phyloP scores from a whole-genome alignment of 2,797 vertebrate genomes.

The Pitangus sulphuratus region DNA sequence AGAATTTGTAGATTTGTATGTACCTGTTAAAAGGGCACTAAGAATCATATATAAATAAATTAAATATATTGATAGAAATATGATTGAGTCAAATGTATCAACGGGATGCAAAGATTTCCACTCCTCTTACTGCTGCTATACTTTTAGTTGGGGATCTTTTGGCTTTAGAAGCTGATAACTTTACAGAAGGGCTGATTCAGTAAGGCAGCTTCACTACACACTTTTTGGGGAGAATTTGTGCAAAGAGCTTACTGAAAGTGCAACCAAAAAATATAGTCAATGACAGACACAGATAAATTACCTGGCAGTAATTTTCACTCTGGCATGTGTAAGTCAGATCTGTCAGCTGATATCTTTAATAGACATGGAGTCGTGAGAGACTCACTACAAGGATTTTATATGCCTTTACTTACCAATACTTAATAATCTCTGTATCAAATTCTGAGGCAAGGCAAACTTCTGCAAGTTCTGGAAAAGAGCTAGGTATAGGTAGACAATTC shows the following conservation, averaged over 20 bases:
- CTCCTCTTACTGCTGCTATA: background rate
- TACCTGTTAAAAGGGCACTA: background rate
- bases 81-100: accelerated
- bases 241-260: background rate
- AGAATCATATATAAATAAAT: background rate
- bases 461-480: background rate
- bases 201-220: background rate
- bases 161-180: background rate
- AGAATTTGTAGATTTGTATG: background rate
- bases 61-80: background rate
- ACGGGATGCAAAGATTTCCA: background rate
- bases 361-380: background rate
- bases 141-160: background rate
- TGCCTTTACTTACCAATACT: background rate
- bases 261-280: background rate
- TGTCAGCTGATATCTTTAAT: background rate
- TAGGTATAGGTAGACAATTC: background rate
- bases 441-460: background rate
- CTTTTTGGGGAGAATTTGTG: background rate
- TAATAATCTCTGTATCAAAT: background rate
- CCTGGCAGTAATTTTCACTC: background rate
- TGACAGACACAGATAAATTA: background rate
- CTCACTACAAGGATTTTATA: background rate
- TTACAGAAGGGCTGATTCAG: background rate
- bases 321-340: background rate